Evolutionary conservation across 2,797 vertebrate genomes (phyloP).

Genomic region (Halcyon badia): DNA sequence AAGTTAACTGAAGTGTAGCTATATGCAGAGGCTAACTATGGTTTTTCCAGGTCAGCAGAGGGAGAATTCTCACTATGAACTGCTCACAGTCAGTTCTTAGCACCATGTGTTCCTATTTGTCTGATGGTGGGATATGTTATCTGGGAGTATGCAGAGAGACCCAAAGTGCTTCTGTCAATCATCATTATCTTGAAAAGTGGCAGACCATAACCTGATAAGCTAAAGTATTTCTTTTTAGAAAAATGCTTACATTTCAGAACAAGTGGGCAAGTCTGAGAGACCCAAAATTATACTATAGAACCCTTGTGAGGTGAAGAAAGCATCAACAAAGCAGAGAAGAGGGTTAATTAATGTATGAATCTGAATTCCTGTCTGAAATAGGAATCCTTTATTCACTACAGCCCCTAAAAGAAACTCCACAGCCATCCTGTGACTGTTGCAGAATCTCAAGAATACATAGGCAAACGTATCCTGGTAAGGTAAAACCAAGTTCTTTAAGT

Average conservation of each 20-base stretch:
- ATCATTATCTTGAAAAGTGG: not conserved
- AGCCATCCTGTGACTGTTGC: not conserved
- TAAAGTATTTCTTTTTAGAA: not conserved
- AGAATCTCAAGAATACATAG: not conserved
- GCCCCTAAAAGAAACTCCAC: not conserved
- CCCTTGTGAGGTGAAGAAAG: not conserved
- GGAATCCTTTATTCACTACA: not conserved
- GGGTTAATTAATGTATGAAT: not conserved
- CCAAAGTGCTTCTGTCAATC: not conserved
- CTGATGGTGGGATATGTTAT: not conserved
- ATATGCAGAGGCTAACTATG: not conserved
- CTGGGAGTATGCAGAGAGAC: not conserved
- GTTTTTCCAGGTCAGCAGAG: not conserved
- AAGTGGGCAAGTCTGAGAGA: not conserved
- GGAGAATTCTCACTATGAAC: not conserved
- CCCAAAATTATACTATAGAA: not conserved
- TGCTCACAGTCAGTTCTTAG: not conserved
- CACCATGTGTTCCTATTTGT: not conserved
- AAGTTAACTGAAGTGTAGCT: not conserved
- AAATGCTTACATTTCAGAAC: not conserved
- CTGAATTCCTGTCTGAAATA: not conserved
- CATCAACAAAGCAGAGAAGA: not conserved
- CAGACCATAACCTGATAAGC: not conserved
- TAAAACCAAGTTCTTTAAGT: conserved; percentile 79
- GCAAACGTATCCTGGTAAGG: conserved; percentile 61